Evolutionary conservation across 2,888 invertebrate genomes (phyloP).

Genomic region (Stenoptilia bipunctidactyla): DNA sequence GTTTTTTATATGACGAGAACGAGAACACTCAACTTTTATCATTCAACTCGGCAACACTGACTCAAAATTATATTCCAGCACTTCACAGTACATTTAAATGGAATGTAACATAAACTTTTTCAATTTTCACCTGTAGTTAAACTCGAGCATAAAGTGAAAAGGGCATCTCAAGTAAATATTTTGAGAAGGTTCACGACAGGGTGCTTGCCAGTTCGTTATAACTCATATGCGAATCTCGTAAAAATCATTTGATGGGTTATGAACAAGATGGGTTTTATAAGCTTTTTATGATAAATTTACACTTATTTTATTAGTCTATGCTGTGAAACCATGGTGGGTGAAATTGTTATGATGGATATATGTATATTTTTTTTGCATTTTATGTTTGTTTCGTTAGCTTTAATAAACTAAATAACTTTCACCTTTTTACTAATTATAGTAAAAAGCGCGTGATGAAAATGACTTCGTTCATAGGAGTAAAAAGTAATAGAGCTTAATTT

Average conservation of each 20-base stretch:
- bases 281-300: background rate
- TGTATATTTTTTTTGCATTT: too few relatives aligned
- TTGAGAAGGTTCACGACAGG: slow-evolving; percentile 37
- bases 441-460: too few relatives aligned
- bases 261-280: slow-evolving; percentile 1
- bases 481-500: too few relatives aligned
- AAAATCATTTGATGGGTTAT: slow-evolving; percentile 1
- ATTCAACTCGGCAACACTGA: background rate
- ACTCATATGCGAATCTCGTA: background rate
- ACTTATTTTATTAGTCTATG: too few relatives aligned
- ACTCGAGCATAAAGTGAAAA: slow-evolving; percentile 49
- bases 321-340: too few relatives aligned
- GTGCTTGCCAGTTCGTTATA: background rate
- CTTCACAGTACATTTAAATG: slow-evolving; percentile 27
- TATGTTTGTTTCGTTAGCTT: too few relatives aligned
- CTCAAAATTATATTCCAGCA: slow-evolving; percentile 25
- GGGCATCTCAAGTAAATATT: slow-evolving; percentile 47
- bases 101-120: slow-evolving; percentile 65
- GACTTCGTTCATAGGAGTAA: too few relatives aligned
- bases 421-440: too few relatives aligned
- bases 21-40: background rate
- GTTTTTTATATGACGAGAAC: too few relatives aligned
- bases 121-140: slow-evolving; percentile 66
- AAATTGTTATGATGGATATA: too few relatives aligned
- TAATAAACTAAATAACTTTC: too few relatives aligned